Percentiles rank a stretch among this genome's conserved stretches.
Evolutionary conservation across 2,113 vertebrate species (phyloP).

Genomic region (Tinamus guttatus): DNA sequence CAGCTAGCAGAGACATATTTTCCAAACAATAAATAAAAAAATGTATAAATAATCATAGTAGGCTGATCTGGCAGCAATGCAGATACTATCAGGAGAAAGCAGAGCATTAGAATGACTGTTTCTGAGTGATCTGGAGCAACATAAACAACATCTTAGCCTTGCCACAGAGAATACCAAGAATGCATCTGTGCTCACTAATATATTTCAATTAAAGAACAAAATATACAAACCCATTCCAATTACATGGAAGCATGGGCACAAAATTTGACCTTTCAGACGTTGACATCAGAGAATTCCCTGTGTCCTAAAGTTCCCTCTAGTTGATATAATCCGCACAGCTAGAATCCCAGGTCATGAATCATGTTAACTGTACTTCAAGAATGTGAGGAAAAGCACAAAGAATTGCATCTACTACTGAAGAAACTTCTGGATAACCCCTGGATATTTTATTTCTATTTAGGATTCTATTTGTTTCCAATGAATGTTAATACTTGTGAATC

Average conservation of each 20-base stretch:
- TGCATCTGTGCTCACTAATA: background rate
- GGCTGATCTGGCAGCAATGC: background rate
- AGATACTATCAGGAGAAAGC: background rate
- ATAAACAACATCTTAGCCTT: background rate
- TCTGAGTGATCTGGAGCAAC: background rate
- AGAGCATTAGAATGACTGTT: background rate
- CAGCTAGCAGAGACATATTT: conserved; percentile 54
- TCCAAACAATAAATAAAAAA: conserved; percentile 39
- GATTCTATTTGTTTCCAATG: background rate
- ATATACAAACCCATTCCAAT: background rate
- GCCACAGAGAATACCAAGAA: background rate
- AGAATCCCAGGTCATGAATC: background rate
- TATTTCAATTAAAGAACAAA: background rate
- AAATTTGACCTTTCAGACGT: background rate
- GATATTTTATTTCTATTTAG: background rate
- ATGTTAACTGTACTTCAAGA: background rate
- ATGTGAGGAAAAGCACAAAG: background rate
- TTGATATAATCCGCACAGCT: background rate
- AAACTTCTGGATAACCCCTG: background rate
- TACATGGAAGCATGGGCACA: background rate
- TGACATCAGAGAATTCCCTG: background rate
- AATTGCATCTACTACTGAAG: background rate
- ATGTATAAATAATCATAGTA: background rate
- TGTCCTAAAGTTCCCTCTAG: background rate
- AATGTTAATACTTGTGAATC: background rate